Evolutionary conservation across 2,888 invertebrate species (phyloP), one percentile per base, ranked within the genome.

Genomic region (Dasysyrphus albostriatus): DNA sequence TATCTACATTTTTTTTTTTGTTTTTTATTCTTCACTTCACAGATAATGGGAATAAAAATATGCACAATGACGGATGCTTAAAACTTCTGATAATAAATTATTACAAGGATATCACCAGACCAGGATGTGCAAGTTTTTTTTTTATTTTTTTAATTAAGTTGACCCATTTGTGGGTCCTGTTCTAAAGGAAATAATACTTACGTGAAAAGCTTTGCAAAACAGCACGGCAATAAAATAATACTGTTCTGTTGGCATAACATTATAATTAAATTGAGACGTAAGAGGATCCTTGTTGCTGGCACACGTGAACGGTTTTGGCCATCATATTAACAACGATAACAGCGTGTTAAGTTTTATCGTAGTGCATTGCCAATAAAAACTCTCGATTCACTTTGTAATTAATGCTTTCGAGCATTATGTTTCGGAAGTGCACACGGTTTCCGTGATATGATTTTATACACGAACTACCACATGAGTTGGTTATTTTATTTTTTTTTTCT

Each of bases 371-470:
- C 59, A 49, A 65, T 42, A 69, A 69, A 74, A 44, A 1, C 51
- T 51, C 37, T 34, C 59, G 51, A 42, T 80, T 59, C 61, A 44
- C 59, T 74, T 69, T 69, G 59, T 59, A 77, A 73, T 83, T 77
- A 77, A 83, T 73, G 70, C 44, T 14, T 61, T 29, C 29, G 12
- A 49, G 77, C 65, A 73, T 54, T 24, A 69, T 69, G 73, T 65
- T 54, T 74, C 72, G 59, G 67, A 61, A 59, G 72, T 59, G 58
- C 76, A 42, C 51, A 67, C 29, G 29, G 42, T 34, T 70, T n/a
- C 54, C 63, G 63, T 76, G 39, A 39, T 39, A 24, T 39, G 56
- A 12, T 59, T 24, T 9, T 61, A 24, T 5, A 32, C 19, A 14
- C 0, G 2, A 10, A 12, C 8, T 5, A 39, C 39, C 5, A 29